A percentile compares a stretch with the other conserved stretches of the same genome.
Conservation (phyloP, 2,888 invertebrate species). For the Willowsia nigromaculata region DNA sequence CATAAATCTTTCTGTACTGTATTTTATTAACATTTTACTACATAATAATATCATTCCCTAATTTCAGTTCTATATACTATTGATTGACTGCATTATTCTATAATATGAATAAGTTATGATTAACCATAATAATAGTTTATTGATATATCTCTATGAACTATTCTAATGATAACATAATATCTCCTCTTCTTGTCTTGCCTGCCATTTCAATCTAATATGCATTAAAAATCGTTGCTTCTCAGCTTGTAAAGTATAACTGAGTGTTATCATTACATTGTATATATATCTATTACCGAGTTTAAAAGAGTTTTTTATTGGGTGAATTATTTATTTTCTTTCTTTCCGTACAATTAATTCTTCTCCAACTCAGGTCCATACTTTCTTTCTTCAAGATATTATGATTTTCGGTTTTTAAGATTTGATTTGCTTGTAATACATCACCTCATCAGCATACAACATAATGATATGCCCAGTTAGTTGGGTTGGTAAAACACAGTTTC, state of each 20-base stretch:
- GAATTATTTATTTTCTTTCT: constrained; percentile 33
- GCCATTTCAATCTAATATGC: constrained; percentile 57
- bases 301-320: constrained; percentile 21
- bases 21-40: constrained; percentile 31
- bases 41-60: background rate
- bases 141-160: background rate
- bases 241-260: constrained; percentile 63
- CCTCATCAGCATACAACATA: background rate
- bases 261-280: constrained; percentile 23
- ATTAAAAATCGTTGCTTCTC: constrained; percentile 44
- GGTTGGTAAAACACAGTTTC: too few relatives aligned
- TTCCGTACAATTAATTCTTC: background rate
- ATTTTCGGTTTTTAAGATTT: too few relatives aligned
- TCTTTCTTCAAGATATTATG: too few relatives aligned
- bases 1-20: background rate
- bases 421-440: background rate
- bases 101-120: background rate
- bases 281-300: background rate
- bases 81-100: constrained; percentile 14
- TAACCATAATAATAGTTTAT: constrained; percentile 2
- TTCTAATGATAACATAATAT: constrained; percentile 16
- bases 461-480: background rate
- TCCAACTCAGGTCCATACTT: background rate
- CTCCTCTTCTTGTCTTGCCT: constrained; percentile 56
- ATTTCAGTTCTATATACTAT: constrained; percentile 43